These are phyloP conservation scores for Epinotia brunnichana DNA, from an alignment of 2,888 invertebrate species.

Conservation along the genomic window DNA sequence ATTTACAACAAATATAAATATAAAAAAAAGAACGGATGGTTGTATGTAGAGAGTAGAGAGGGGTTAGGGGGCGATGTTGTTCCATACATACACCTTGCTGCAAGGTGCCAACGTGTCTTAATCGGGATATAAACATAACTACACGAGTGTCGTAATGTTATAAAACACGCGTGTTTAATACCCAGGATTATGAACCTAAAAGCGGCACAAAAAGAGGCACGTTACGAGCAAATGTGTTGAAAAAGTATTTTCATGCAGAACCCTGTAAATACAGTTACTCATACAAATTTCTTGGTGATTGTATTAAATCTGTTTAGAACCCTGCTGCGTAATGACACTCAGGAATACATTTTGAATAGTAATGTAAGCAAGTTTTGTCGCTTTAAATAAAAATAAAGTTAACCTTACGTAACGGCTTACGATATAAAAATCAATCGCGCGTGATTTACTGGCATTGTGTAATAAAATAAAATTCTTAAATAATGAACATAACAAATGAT, in stretches of 20 bases:
- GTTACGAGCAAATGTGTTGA: too few species aligned
- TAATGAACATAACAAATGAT: slow-evolving; percentile 18
- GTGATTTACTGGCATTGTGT: slow-evolving; percentile 30
- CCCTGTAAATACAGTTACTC: neutral
- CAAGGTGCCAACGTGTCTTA: too few species aligned
- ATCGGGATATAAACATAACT: too few species aligned
- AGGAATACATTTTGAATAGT: slow-evolving; percentile 54
- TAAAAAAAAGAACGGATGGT: too few species aligned
- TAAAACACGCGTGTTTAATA: too few species aligned
- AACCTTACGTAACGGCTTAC: slow-evolving; percentile 54
- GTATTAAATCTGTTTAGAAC: slow-evolving; percentile 44
- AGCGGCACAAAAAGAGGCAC: too few species aligned
- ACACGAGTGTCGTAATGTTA: too few species aligned
- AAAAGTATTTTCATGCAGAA: slow-evolving; percentile 23
- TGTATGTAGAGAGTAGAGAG: too few species aligned
- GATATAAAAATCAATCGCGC: slow-evolving; percentile 56
- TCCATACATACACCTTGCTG: too few species aligned
- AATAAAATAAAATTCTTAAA: slow-evolving; percentile 16
- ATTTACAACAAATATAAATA: too few species aligned
- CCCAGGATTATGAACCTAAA: too few species aligned
- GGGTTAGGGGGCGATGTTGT: too few species aligned
- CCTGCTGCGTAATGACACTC: slow-evolving; percentile 69
- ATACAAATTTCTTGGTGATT: slow-evolving; percentile 6
- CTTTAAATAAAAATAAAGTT: slow-evolving; percentile 67
- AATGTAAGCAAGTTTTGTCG: slow-evolving; percentile 63